A percentile compares a stretch with the other conserved stretches of the same genome.
Conservation (phyloP, 2,888 invertebrate genomes). For the Parnassius glacialis region DNA sequence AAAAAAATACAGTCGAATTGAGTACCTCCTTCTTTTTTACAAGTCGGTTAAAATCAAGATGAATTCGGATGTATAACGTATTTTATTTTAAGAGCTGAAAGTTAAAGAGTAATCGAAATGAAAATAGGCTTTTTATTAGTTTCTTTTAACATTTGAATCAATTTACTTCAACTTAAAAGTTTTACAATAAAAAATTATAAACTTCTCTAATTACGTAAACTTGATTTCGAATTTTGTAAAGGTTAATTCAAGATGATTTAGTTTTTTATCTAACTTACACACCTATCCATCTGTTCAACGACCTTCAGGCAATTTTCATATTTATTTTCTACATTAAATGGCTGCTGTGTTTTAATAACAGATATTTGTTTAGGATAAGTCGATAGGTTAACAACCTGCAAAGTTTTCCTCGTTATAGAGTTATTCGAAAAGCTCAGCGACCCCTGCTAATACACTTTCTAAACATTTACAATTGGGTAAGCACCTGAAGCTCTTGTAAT, state of each 20-base stretch:
- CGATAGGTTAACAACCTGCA: constrained; percentile 13
- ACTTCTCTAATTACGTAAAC: background rate
- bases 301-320: constrained; percentile 6
- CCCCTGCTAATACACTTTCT: constrained; percentile 11
- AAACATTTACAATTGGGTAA: constrained; percentile 7
- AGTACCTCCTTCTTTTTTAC: too few species aligned
- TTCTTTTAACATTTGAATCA: too few species aligned
- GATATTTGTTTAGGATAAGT: constrained; percentile 11
- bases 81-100: too few species aligned
- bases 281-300: background rate
- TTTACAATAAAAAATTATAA: background rate
- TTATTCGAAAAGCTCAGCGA: constrained; percentile 5
- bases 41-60: too few species aligned
- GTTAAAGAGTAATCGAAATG: too few species aligned
- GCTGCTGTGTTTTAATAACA: constrained; percentile 8
- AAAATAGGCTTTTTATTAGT: too few species aligned
- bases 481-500: background rate
- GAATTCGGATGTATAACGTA: too few species aligned
- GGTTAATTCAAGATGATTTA: background rate
- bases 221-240: background rate
- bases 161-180: too few species aligned
- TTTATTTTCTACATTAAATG: constrained; percentile 12
- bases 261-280: background rate
- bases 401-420: constrained; percentile 9
- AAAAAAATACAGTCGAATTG: too few species aligned